Evolutionary conservation across 2,113 vertebrate genomes (phyloP).

Genomic region (Elachura formosa): DNA sequence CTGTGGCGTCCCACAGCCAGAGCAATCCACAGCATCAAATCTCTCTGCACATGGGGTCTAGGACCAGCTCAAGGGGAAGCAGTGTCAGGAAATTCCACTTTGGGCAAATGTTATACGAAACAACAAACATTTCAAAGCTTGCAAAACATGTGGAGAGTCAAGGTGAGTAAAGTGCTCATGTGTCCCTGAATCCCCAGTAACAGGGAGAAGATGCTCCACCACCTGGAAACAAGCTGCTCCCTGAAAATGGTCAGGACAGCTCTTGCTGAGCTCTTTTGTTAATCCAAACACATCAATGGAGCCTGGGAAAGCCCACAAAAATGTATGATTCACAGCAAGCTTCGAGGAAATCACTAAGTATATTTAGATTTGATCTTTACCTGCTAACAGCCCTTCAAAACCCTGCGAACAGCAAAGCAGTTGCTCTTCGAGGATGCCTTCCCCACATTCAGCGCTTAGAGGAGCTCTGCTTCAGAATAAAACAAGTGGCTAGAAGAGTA

Average conservation of each 20-base stretch:
- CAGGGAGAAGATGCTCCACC: not conserved
- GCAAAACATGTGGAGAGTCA: not conserved
- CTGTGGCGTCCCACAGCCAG: not conserved
- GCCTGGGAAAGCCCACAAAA: not conserved
- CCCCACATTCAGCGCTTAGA: not conserved
- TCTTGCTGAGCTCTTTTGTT: not conserved
- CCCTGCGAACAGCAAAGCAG: not conserved
- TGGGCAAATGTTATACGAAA: not conserved
- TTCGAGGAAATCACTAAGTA: not conserved
- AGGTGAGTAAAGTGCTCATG: fast-evolving
- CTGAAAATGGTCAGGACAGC: not conserved
- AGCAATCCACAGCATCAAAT: not conserved
- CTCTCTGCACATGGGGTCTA: not conserved
- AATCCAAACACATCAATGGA: fast-evolving
- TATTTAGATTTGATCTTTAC: not conserved
- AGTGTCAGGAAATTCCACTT: not conserved
- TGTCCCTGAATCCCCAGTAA: not conserved
- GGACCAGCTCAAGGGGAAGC: not conserved
- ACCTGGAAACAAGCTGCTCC: not conserved
- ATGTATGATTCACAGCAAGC: not conserved
- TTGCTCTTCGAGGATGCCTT: not conserved
- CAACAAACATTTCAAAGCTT: not conserved
- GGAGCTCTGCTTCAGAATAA: conserved; percentile 38
- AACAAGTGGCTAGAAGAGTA: conserved; percentile 48
- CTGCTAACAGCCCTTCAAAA: not conserved